Evolutionary conservation across 1,140 invertebrate genomes (phyloP).

Genomic region (Druon quercuslanigerum): DNA sequence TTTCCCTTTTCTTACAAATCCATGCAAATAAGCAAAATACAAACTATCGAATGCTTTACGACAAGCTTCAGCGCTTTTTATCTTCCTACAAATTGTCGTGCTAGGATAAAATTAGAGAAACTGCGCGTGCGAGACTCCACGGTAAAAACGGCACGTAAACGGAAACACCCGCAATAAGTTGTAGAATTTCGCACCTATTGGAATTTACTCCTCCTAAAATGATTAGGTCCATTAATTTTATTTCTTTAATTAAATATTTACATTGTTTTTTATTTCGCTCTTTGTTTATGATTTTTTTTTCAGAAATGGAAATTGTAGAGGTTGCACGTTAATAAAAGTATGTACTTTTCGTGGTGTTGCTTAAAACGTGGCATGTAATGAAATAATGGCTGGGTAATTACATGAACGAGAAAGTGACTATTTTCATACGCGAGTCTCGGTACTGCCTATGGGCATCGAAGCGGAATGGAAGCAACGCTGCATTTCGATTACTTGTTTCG

Average conservation of each 20-base stretch:
- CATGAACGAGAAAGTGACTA: constrained; percentile 59
- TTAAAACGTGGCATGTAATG: constrained; percentile 19
- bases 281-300: neutral
- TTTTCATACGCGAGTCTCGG: constrained; percentile 49
- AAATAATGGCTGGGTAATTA: constrained; percentile 38
- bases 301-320: neutral
- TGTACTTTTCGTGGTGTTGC: neutral
- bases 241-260: no score
- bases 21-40: constrained; percentile 37
- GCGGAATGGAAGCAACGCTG: constrained; percentile 51
- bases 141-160: neutral
- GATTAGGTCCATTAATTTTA: no score
- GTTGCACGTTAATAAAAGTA: neutral
- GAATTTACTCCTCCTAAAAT: no score
- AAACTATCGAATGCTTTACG: constrained; percentile 42
- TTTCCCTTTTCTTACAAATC: constrained; percentile 11
- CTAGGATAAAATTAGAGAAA: constrained; percentile 41
- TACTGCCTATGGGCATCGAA: constrained; percentile 54
- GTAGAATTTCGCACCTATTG: no score
- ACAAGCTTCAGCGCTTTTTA: constrained; percentile 39
- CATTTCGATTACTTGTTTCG: constrained; percentile 46
- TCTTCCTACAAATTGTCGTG: constrained; percentile 43
- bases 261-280: no score
- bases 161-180: no score
- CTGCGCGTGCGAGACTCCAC: neutral